Percentiles rank a stretch among this genome's conserved stretches.
Evolutionary conservation across 2,888 invertebrate species (phyloP).

Genomic region (Syritta pipiens): DNA sequence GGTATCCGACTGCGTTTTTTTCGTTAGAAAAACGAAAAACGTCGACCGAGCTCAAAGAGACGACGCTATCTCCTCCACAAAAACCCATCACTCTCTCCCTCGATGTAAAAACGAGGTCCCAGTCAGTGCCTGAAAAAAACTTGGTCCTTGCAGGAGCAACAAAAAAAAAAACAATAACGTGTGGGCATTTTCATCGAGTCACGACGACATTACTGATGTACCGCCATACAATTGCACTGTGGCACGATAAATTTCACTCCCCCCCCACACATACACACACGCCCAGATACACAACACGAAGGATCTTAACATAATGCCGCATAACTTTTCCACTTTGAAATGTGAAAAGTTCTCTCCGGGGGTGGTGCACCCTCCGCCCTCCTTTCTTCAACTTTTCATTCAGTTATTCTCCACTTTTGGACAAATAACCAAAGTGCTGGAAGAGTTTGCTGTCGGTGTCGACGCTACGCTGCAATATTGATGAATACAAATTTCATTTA

Average conservation of each 20-base stretch:
- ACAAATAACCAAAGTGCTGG: constrained; percentile 39
- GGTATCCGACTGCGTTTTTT: constrained; percentile 37
- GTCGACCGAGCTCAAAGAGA: constrained; percentile 42
- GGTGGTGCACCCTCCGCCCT: neutral
- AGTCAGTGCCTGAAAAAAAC: constrained; percentile 10
- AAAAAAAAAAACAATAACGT: constrained; percentile 32
- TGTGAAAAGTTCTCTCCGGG: constrained; percentile 53
- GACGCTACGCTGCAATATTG: constrained; percentile 52
- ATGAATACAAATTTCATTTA: constrained; percentile 68
- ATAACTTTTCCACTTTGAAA: constrained; percentile 57
- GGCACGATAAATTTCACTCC: constrained; percentile 63
- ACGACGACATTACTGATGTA: constrained; percentile 57
- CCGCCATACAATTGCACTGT: constrained; percentile 56
- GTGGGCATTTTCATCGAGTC: constrained; percentile 57
- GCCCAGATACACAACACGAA: neutral
- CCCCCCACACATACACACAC: constrained; percentile 34
- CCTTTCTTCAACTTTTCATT: neutral
- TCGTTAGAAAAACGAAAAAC: constrained; percentile 1
- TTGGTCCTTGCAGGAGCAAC: neutral
- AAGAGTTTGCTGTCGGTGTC: too few relatives aligned
- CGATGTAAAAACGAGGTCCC: too few relatives aligned
- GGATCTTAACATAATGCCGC: constrained; percentile 43
- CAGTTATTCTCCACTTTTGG: constrained; percentile 2
- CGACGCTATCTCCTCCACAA: constrained; percentile 44
- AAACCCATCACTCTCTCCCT: constrained; percentile 59